Evolutionary conservation across 2,113 vertebrate species (phyloP).

Genomic region (Triplophysa rosa): DNA sequence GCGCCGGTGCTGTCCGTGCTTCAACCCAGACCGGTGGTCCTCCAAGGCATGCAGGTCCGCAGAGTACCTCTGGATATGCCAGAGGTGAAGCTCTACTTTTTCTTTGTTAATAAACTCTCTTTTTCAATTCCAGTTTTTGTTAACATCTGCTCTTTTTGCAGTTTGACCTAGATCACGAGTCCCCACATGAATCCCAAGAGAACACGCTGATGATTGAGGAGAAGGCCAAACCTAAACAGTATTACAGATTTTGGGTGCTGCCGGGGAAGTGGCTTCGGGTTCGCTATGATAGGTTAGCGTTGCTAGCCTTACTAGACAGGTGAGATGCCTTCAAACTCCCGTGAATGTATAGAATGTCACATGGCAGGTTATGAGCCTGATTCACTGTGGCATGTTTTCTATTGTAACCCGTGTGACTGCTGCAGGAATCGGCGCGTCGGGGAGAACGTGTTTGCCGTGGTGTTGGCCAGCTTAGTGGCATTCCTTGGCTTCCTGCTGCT

Average conservation of each 20-base stretch:
- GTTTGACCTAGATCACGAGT: conserved; percentile 90
- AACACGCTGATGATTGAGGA: conserved; percentile 91
- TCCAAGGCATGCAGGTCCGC: conserved; percentile 92
- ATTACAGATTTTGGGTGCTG: conserved; percentile 79
- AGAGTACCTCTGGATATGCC: conserved; percentile 86
- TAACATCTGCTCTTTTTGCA: conserved; percentile 48
- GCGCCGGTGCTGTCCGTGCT: conserved; percentile 77
- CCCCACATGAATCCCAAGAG: conserved; percentile 88
- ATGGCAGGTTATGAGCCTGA: background rate
- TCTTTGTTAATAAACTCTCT: background rate
- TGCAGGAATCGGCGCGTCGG: conserved; percentile 70
- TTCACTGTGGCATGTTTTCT: background rate
- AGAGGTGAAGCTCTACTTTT: conserved; percentile 64
- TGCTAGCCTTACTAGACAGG: conserved; percentile 78
- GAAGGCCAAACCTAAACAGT: conserved; percentile 76
- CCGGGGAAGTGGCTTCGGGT: conserved; percentile 78
- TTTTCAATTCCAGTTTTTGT: background rate
- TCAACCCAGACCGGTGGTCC: conserved; percentile 82
- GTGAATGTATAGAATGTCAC: background rate
- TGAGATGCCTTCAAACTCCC: conserved; percentile 52
- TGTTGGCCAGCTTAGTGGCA: conserved; percentile 75
- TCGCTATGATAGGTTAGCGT: conserved; percentile 76
- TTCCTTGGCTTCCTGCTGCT: conserved; percentile 78
- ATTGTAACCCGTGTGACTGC: background rate
- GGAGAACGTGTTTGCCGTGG: conserved; percentile 75